phyloP scores from a whole-genome alignment of 2,113 vertebrate species.

The Forbesichthys agassizii region DNA sequence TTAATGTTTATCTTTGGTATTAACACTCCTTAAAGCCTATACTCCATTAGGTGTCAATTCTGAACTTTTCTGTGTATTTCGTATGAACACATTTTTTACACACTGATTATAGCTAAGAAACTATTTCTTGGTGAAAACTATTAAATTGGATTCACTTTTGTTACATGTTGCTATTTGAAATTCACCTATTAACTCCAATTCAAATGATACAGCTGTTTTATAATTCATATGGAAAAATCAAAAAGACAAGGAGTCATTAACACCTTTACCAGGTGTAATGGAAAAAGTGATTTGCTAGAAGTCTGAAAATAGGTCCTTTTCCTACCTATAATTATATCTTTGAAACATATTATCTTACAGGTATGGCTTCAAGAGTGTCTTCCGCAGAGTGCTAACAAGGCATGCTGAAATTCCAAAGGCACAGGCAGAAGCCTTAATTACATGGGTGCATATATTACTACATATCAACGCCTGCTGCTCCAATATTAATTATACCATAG shows the following conservation, averaged over 20 bases:
- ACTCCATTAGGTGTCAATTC: constrained; percentile 1
- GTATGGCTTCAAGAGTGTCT: constrained; percentile 70
- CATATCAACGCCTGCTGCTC: constrained; percentile 55
- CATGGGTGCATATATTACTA: constrained; percentile 67
- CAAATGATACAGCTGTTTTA: constrained; percentile 72
- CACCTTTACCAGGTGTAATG: constrained; percentile 78
- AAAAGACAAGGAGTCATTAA: constrained; percentile 78
- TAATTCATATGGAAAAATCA: constrained; percentile 78
- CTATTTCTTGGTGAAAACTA: constrained; percentile 44
- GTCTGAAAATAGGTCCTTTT: constrained; percentile 77
- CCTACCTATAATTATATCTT: constrained; percentile 75
- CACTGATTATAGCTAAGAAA: constrained; percentile 22
- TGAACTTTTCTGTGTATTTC: constrained; percentile 5
- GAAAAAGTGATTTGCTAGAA: constrained; percentile 78
- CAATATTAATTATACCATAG: constrained; percentile 66
- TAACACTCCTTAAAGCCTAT: too few species aligned
- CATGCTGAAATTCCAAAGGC: constrained; percentile 56
- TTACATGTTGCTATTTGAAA: constrained; percentile 56
- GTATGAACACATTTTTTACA: constrained; percentile 20
- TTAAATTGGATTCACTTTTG: constrained; percentile 59
- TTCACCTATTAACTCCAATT: constrained; percentile 67
- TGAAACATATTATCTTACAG: constrained; percentile 77
- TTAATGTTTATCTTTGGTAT: too few species aligned
- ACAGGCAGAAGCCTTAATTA: constrained; percentile 71
- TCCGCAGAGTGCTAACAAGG: constrained; percentile 70